Evolutionary conservation across 2,113 vertebrate species (phyloP).

Genomic region (Perca schrenkii): DNA sequence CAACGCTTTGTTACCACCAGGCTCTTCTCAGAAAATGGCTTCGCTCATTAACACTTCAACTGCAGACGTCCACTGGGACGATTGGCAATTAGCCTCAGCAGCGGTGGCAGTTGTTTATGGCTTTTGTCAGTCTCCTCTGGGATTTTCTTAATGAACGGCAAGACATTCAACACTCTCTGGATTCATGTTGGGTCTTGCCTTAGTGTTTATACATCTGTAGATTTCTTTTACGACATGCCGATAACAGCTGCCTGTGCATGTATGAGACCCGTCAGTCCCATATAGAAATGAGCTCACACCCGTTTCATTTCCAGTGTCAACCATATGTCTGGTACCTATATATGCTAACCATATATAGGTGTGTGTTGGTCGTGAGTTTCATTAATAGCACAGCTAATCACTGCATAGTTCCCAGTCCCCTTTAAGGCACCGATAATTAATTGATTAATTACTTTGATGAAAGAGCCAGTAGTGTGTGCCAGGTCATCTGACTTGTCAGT

Average conservation of each 20-base stretch:
- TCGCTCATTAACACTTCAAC: conserved; percentile 31
- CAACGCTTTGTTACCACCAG: background rate
- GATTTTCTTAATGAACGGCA: background rate
- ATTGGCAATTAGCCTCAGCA: conserved; percentile 14
- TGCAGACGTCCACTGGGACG: conserved; percentile 10
- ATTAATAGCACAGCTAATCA: conserved; percentile 72
- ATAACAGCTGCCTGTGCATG: background rate
- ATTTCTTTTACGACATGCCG: conserved; percentile 3
- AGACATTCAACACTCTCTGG: background rate
- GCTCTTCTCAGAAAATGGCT: conserved; percentile 18
- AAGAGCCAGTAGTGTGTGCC: conserved; percentile 48
- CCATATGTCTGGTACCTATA: conserved; percentile 83
- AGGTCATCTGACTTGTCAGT: conserved; percentile 41
- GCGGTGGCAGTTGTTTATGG: background rate
- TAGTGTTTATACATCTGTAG: background rate
- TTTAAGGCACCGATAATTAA: conserved; percentile 59
- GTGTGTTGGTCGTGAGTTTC: conserved; percentile 29
- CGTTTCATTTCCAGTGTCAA: conserved; percentile 44
- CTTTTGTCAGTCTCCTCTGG: background rate
- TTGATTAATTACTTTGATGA: conserved; percentile 73
- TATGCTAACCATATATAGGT: no score
- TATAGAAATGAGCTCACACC: conserved; percentile 29
- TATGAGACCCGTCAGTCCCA: background rate
- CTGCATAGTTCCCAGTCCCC: conserved; percentile 36
- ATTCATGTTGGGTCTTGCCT: background rate